Conservation (phyloP, 1,140 invertebrate species). For the Drosophila fuyamai region DNA sequence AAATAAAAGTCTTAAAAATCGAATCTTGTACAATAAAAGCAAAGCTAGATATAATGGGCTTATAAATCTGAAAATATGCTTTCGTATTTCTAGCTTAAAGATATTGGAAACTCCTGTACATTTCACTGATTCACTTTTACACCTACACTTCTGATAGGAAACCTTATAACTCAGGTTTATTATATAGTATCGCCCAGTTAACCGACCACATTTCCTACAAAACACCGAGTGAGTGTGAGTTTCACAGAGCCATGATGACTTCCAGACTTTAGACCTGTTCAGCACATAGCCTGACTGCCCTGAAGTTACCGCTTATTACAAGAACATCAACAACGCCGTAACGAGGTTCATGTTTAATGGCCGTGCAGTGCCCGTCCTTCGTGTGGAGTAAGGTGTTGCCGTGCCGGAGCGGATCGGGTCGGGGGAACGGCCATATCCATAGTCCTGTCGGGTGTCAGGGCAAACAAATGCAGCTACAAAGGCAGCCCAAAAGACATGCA, state of each 20-base stretch:
- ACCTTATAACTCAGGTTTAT: too few relatives aligned
- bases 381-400: slow-evolving; percentile 12
- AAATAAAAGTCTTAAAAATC: too few relatives aligned
- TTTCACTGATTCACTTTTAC: neutral
- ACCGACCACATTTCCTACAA: neutral
- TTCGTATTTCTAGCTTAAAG: too few relatives aligned
- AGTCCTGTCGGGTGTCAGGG: slow-evolving; percentile 41
- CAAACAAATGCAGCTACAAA: slow-evolving; percentile 65
- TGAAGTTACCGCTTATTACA: slow-evolving; percentile 28
- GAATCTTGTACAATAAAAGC: too few relatives aligned
- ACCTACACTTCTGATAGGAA: too few relatives aligned
- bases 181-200: neutral
- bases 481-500: slow-evolving; percentile 78
- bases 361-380: slow-evolving; percentile 58
- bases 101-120: too few relatives aligned
- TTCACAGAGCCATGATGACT: slow-evolving; percentile 27
- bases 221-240: neutral
- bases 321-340: slow-evolving; percentile 64
- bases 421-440: slow-evolving; percentile 16
- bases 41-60: too few relatives aligned
- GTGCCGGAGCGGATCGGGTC: slow-evolving; percentile 18
- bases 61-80: too few relatives aligned
- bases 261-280: slow-evolving; percentile 13
- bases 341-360: slow-evolving; percentile 83
- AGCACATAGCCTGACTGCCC: slow-evolving; percentile 32